phyloP scores from a whole-genome alignment of 1,140 invertebrate species.

The Hylaeus anthracinus region DNA sequence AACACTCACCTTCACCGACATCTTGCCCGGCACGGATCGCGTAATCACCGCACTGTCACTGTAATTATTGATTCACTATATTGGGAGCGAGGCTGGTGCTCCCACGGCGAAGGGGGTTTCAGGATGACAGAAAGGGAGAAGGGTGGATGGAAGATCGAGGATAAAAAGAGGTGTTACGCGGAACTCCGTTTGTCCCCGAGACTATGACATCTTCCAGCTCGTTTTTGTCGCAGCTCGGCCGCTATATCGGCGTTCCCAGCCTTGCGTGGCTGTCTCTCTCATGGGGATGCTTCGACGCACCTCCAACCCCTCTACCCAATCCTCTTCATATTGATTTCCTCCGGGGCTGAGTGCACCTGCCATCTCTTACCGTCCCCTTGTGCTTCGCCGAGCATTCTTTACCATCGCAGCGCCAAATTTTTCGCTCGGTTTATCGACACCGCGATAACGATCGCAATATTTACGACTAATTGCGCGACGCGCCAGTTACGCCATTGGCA shows the following conservation, averaged over 20 bases:
- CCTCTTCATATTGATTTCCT: constrained; percentile 61
- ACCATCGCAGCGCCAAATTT: neutral
- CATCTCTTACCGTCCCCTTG: constrained; percentile 65
- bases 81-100: constrained; percentile 3
- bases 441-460: neutral
- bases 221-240: constrained; percentile 34
- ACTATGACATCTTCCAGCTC: constrained; percentile 60
- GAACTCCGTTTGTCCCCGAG: neutral
- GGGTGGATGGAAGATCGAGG: neutral
- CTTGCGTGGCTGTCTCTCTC: constrained; percentile 49
- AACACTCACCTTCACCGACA: constrained; percentile 78
- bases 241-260: constrained; percentile 41
- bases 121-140: neutral
- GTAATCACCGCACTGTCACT: constrained; percentile 64
- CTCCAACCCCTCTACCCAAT: constrained; percentile 69
- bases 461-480: neutral
- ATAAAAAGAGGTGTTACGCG: constrained; percentile 16
- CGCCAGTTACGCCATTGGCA: neutral
- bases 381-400: neutral
- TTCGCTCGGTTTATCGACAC: neutral
- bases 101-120: neutral
- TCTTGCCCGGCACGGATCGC: constrained; percentile 65
- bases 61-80: constrained; percentile 64
- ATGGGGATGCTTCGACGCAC: constrained; percentile 69
- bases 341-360: constrained; percentile 61